These are phyloP conservation scores for Scrobipalpa costella DNA, from an alignment of 2,888 invertebrate genomes.

Conservation along the genomic window DNA sequence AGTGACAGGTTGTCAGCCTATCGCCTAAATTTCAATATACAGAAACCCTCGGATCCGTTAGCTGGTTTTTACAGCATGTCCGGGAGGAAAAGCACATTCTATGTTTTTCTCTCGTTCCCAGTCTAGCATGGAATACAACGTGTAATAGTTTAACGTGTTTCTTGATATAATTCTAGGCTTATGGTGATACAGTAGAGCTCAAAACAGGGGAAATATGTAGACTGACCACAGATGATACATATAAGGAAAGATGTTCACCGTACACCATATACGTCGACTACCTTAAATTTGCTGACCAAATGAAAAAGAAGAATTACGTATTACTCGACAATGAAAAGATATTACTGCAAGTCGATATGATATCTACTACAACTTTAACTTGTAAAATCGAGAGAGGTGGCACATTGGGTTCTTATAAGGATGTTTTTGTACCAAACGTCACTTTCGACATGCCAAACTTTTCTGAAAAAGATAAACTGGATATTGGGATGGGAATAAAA, in stretches of 20 bases:
- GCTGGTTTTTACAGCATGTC: too few species aligned
- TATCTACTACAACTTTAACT: constrained; percentile 65
- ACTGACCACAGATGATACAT: constrained; percentile 80
- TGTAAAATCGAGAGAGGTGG: constrained; percentile 70
- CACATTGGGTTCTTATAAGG: constrained; percentile 62
- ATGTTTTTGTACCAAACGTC: constrained; percentile 69
- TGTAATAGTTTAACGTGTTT: neutral
- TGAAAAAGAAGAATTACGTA: constrained; percentile 73
- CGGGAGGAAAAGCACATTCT: too few species aligned
- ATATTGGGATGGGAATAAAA: constrained; percentile 60
- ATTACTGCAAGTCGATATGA: constrained; percentile 84
- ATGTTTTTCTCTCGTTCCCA: too few species aligned
- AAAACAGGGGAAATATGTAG: constrained; percentile 68
- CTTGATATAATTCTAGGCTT: constrained; percentile 49
- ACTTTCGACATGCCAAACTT: constrained; percentile 65
- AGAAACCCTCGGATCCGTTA: too few species aligned
- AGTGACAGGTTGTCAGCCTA: too few species aligned
- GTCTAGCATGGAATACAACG: too few species aligned
- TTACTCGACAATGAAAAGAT: constrained; percentile 86
- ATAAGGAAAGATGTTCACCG: constrained; percentile 77
- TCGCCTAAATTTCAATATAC: too few species aligned
- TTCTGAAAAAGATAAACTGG: constrained; percentile 59
- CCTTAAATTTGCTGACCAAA: constrained; percentile 70
- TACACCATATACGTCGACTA: constrained; percentile 81
- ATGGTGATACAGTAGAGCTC: constrained; percentile 60